These are phyloP conservation scores for Eristalinus sepulchralis DNA, from an alignment of 2,888 invertebrate genomes.

Conservation along the genomic window DNA sequence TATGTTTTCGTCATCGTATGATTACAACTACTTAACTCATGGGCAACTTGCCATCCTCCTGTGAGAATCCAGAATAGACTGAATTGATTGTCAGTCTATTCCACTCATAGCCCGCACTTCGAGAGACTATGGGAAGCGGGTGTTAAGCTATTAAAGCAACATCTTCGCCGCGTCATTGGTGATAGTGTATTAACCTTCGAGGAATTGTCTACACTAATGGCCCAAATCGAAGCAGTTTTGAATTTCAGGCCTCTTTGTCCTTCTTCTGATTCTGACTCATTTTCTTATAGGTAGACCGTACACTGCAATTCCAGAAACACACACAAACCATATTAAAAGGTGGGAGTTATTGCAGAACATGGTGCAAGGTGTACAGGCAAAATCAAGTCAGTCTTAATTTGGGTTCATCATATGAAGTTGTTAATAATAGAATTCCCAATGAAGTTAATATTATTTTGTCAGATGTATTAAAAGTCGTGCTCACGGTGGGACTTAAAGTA, in stretches of 20 bases:
- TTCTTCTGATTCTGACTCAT: slow-evolving; percentile 33
- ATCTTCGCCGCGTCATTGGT: slow-evolving; percentile 36
- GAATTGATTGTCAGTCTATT: neutral
- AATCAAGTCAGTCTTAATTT: no score
- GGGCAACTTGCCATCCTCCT: slow-evolving; percentile 21
- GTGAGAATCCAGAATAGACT: no score
- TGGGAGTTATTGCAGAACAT: neutral
- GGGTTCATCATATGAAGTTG: no score
- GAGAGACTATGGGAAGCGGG: slow-evolving; percentile 29
- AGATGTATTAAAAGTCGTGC: no score
- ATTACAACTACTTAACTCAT: slow-evolving; percentile 34
- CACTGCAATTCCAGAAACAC: neutral
- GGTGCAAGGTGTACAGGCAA: neutral
- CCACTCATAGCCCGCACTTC: neutral
- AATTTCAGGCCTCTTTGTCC: slow-evolving; percentile 41
- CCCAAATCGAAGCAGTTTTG: slow-evolving; percentile 60
- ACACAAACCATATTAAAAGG: neutral
- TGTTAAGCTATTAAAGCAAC: slow-evolving; percentile 20
- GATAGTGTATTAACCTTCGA: slow-evolving; percentile 32
- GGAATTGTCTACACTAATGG: slow-evolving; percentile 47
- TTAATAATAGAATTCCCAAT: no score
- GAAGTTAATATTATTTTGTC: no score
- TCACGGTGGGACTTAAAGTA: no score
- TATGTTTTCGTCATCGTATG: slow-evolving; percentile 42
- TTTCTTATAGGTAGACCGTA: slow-evolving; percentile 19